These are phyloP conservation scores for Dryomyza anilis DNA, from an alignment of 2,888 invertebrate species.

Conservation along the genomic window DNA sequence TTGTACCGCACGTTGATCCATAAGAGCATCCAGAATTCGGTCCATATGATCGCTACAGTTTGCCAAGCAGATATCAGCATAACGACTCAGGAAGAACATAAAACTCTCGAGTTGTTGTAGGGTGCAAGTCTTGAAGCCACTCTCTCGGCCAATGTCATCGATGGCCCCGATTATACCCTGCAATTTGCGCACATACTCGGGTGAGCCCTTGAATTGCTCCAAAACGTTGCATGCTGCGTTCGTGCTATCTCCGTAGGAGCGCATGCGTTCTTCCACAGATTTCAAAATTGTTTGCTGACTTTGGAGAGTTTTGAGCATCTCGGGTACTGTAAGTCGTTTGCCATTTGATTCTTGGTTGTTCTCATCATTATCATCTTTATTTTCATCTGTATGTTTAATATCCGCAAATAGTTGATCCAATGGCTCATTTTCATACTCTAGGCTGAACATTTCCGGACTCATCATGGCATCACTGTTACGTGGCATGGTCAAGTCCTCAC, in stretches of 20 bases:
- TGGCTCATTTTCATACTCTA: constrained; percentile 50
- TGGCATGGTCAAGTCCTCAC: constrained; percentile 23
- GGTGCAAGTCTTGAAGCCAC: constrained; percentile 47
- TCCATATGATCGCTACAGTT: constrained; percentile 51
- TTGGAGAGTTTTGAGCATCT: constrained; percentile 47
- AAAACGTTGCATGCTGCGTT: constrained; percentile 33
- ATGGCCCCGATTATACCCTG: constrained; percentile 44
- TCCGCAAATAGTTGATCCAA: constrained; percentile 52
- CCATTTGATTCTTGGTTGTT: background rate
- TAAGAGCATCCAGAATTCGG: constrained; percentile 46
- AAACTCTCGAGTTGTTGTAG: constrained; percentile 51
- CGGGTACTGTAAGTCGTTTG: constrained; percentile 28
- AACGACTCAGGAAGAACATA: constrained; percentile 49
- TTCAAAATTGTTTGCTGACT: constrained; percentile 46
- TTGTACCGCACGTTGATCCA: constrained; percentile 39
- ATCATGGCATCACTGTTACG: constrained; percentile 28
- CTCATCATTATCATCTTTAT: background rate
- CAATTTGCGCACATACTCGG: constrained; percentile 45
- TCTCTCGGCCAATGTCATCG: constrained; percentile 43
- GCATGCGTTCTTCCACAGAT: constrained; percentile 44
- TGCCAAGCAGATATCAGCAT: constrained; percentile 51
- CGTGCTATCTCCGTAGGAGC: constrained; percentile 37
- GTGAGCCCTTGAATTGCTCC: constrained; percentile 41
- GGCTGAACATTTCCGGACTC: constrained; percentile 44
- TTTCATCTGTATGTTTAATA: background rate